Conservation (phyloP, 2,797 vertebrate species). For the Coreius guichenoti region DNA sequence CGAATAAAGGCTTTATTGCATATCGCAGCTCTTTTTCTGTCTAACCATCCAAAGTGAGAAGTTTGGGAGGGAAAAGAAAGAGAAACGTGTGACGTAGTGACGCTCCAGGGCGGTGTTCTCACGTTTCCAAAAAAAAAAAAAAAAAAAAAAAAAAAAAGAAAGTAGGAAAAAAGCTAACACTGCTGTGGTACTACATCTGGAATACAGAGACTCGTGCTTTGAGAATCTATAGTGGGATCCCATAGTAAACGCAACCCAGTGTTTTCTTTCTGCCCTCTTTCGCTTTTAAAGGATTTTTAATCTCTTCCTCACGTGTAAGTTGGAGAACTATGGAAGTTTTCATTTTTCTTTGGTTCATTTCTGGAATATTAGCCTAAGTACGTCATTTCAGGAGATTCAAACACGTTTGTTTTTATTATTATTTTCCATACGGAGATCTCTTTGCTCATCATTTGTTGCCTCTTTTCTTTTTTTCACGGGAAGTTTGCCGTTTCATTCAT, state of each 20-base stretch:
- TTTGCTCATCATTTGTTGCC: background rate
- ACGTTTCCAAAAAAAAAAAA: constrained; percentile 68
- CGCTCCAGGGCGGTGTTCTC: constrained; percentile 81
- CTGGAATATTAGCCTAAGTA: background rate
- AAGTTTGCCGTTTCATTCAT: constrained; percentile 5
- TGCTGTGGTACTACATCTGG: constrained; percentile 81
- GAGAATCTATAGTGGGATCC: constrained; percentile 68
- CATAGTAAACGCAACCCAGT: constrained; percentile 59
- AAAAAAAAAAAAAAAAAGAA: constrained; percentile 64
- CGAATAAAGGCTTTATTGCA: background rate
- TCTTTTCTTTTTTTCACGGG: background rate
- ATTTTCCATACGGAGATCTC: background rate
- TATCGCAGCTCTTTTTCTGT: background rate
- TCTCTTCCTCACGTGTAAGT: constrained; percentile 59
- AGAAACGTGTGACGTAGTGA: constrained; percentile 73
- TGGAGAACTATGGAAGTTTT: constrained; percentile 26
- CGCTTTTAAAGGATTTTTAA: constrained; percentile 57
- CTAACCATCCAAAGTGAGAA: background rate
- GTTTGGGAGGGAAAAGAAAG: constrained; percentile 36
- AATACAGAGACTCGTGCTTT: constrained; percentile 72
- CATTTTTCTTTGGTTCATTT: constrained; percentile 4
- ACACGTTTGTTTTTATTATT: background rate
- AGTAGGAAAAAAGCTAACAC: constrained; percentile 66
- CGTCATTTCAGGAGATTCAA: constrained; percentile 17
- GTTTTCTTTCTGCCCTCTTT: constrained; percentile 61